Percentiles rank a stretch among this genome's conserved stretches.
phyloP scores from a whole-genome alignment of 2,113 vertebrate genomes.

The Edolisoma coerulescens region DNA sequence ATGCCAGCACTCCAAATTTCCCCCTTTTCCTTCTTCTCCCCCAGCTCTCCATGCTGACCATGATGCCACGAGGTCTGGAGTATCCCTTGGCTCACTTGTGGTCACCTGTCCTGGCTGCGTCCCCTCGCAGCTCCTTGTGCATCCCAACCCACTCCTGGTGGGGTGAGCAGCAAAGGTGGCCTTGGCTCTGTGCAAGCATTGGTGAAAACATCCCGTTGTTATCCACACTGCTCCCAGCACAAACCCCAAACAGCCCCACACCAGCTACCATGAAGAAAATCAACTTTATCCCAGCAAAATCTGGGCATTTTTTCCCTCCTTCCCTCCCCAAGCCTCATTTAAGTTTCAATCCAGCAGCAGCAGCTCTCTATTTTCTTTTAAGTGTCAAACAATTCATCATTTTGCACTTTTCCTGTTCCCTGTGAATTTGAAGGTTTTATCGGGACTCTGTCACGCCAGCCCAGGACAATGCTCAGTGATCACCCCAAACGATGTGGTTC shows the following conservation, averaged over 20 bases:
- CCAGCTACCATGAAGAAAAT: neutral
- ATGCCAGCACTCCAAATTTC: neutral
- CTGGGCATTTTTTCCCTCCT: neutral
- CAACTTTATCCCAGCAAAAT: neutral
- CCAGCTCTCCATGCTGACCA: neutral
- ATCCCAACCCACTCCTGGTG: neutral
- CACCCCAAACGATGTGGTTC: neutral
- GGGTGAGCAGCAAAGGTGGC: neutral
- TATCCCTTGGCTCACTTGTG: neutral
- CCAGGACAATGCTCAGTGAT: neutral
- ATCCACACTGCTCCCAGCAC: neutral
- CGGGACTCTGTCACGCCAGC: neutral
- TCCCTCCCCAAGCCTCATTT: neutral
- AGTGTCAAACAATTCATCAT: constrained; percentile 10
- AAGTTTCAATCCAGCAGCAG: neutral
- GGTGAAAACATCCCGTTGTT: neutral
- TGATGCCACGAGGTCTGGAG: neutral
- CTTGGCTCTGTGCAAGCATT: neutral
- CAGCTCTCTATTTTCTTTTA: neutral
- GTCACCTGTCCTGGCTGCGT: neutral
- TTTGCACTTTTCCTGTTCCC: neutral
- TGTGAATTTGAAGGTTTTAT: neutral
- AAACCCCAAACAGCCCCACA: neutral
- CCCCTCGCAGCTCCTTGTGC: neutral
- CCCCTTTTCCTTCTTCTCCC: neutral